Evolutionary conservation across 2,797 vertebrate species (phyloP).

Genomic region (Harpagifer antarcticus): DNA sequence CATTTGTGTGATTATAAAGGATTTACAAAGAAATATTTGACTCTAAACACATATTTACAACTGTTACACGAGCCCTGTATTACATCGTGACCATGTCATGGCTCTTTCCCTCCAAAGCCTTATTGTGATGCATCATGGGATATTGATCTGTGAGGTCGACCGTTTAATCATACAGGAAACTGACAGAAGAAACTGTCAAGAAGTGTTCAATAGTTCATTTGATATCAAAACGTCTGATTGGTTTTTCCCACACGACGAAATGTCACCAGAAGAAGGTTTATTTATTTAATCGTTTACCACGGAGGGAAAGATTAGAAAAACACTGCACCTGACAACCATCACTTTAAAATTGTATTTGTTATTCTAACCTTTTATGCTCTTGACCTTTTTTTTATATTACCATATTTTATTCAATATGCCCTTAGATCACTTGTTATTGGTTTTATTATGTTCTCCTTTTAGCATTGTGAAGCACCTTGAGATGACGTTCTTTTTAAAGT

Average conservation of each 20-base stretch:
- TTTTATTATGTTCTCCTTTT: too few relatives aligned
- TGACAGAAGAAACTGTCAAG: slow-evolving; percentile 35
- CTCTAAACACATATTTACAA: too few relatives aligned
- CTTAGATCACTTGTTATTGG: too few relatives aligned
- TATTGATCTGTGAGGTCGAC: slow-evolving; percentile 43
- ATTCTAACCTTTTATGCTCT: too few relatives aligned
- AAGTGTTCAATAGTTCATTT: slow-evolving; percentile 19
- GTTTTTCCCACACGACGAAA: slow-evolving; percentile 20
- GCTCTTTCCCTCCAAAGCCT: slow-evolving; percentile 20
- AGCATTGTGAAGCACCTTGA: too few relatives aligned
- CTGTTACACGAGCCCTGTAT: slow-evolving; percentile 12
- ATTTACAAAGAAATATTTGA: too few relatives aligned
- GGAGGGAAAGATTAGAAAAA: slow-evolving; percentile 21
- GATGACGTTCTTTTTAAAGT: too few relatives aligned
- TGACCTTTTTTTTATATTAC: too few relatives aligned
- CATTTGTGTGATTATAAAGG: too few relatives aligned
- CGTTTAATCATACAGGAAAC: slow-evolving; percentile 49
- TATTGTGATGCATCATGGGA: slow-evolving; percentile 48
- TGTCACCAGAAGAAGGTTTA: slow-evolving; percentile 6
- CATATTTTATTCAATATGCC: too few relatives aligned
- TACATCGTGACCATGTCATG: slow-evolving; percentile 33
- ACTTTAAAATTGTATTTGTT: too few relatives aligned
- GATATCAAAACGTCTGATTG: slow-evolving; percentile 16
- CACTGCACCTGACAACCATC: slow-evolving; percentile 1
- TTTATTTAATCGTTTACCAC: slow-evolving; percentile 24